Evolutionary conservation across 1,140 invertebrate genomes (phyloP), one percentile per base, ranked within the genome.

Genomic region (Drosophila seguyi): DNA sequence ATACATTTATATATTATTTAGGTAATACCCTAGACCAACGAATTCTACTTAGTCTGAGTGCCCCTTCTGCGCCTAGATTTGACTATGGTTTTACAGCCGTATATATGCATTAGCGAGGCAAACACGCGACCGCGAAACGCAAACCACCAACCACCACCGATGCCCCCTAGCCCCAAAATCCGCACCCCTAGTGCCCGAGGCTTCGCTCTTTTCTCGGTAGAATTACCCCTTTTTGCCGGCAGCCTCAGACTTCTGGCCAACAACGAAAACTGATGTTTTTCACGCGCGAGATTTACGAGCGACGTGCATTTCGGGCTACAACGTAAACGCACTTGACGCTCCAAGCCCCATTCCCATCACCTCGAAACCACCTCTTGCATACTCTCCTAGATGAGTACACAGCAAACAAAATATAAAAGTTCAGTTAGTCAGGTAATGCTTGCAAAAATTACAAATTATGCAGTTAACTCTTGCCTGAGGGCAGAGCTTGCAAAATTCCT

Each of bases 211-310:
- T 48, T 14, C 66, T 45, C 31, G 22, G 38, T 38, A 69, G 68
- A 34, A 57, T 59, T 41, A 58, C 20, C 29, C 68, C 36, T 72
- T 42, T 47, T 41, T n/a, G 41, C 66, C 34, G 34, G 22, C 59
- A 75, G 52, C 53, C 50, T 41, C 78, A 71, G 50, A 69, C 72
- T 76, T 55, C 58, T 58, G 56, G 48, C 57, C 67, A 81, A 78
- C 67, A 85, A 53, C 57, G 34, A 55, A 77, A 84, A 81, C 84
- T 87, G 84, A 88, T 88, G 84, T 87, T 87, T 76, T 87, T 88
- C 84, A 79, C 79, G 79, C 75, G 76, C 84, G 80, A 87, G 84
- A 87, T 87, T 87, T 87, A 87, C 84, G 84, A 88, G 79, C 73
- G 69, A 65, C 76, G 85, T 87, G 72, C 80, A 84, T 84, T 88